Evolutionary conservation across 30 jellyfish, hydroid and myxozoan genomes (phyloP).

Genomic region (Turritopsis dohrnii): DNA sequence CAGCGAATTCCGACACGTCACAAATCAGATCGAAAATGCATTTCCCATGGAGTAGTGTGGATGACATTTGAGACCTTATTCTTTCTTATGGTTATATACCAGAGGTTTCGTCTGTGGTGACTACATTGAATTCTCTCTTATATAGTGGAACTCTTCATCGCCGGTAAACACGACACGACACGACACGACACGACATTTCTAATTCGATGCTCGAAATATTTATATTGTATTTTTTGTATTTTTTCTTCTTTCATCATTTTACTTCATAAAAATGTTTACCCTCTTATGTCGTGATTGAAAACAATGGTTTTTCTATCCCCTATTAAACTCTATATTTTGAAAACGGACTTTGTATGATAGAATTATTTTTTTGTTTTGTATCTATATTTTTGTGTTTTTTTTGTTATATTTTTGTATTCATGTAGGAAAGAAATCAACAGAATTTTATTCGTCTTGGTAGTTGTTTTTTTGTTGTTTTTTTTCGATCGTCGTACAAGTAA

Average conservation of each 20-base stretch:
- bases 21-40: constrained; percentile 30
- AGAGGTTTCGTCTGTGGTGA: background rate
- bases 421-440: background rate
- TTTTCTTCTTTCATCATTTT: background rate
- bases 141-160: background rate
- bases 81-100: no score
- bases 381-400: background rate
- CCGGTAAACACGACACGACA: background rate
- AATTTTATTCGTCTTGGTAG: background rate
- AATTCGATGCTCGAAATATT: background rate
- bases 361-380: background rate
- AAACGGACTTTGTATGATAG: background rate
- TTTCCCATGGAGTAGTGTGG: constrained; percentile 26
- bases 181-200: no score
- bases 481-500: background rate
- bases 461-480: no score
- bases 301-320: background rate
- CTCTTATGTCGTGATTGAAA: no score
- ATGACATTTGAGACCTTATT: background rate
- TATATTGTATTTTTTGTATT: background rate
- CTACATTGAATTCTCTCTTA: background rate
- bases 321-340: no score
- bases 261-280: no score
- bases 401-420: background rate
- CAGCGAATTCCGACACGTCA: constrained; percentile 31